Evolutionary conservation across 2,797 vertebrate genomes (phyloP).

Genomic region (Sphenodon punctatus): DNA sequence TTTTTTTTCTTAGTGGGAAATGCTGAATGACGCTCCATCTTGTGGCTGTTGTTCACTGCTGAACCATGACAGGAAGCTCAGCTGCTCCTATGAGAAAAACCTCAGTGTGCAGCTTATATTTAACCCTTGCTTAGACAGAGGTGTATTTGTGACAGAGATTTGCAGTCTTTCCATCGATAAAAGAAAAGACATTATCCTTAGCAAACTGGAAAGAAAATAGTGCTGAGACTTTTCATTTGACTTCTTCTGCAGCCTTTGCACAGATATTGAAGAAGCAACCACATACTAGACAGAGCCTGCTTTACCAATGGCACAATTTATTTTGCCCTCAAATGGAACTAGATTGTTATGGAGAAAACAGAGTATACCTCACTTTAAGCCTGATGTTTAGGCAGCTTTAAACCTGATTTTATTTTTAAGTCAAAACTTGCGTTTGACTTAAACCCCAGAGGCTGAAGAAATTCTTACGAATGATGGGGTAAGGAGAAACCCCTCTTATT

Average conservation of each 20-base stretch:
- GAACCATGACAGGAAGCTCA: background rate
- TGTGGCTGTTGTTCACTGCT: slow-evolving; percentile 46
- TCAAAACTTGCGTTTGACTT: background rate
- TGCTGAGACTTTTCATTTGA: background rate
- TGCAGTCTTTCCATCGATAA: background rate
- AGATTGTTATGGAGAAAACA: background rate
- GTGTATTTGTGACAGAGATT: background rate
- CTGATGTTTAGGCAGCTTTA: no score
- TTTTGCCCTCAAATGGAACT: background rate
- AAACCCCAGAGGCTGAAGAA: background rate
- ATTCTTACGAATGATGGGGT: background rate
- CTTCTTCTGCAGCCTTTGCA: background rate
- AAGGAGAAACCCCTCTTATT: background rate
- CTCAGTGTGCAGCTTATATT: background rate
- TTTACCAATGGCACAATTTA: background rate
- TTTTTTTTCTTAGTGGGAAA: background rate
- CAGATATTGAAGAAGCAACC: background rate
- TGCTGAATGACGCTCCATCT: slow-evolving; percentile 53
- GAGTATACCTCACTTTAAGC: background rate
- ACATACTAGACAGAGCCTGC: background rate
- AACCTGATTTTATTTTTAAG: no score
- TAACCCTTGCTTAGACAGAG: background rate
- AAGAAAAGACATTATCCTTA: background rate
- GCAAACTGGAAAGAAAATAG: background rate
- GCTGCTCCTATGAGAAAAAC: background rate